A percentile compares a stretch with the other conserved stretches of the same genome.
These are phyloP conservation scores for Lycorma delicatula DNA, from an alignment of 1,140 invertebrate species.

Conservation along the genomic window DNA sequence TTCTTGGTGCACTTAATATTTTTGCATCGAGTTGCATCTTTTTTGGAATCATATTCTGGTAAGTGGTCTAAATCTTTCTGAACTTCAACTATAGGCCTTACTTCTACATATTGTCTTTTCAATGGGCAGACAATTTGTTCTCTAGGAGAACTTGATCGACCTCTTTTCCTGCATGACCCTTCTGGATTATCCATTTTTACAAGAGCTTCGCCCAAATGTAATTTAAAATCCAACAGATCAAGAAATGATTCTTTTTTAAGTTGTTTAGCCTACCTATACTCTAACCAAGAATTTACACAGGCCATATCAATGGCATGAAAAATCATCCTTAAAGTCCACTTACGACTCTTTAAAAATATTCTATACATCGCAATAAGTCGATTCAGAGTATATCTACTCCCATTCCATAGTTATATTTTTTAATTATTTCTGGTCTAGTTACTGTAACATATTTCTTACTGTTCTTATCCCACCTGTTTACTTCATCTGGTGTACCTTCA, in stretches of 20 bases:
- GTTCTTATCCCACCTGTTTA: slow-evolving; percentile 3
- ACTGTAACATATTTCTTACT: not conserved
- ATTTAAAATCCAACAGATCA: not conserved
- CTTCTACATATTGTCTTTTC: not conserved
- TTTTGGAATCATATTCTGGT: not conserved
- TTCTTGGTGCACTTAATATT: not conserved
- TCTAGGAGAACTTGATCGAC: not conserved
- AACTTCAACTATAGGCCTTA: not conserved
- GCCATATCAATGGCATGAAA: slow-evolving; percentile 11
- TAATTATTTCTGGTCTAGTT: not conserved
- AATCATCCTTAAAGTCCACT: slow-evolving; percentile 5
- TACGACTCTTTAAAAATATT: slow-evolving; percentile 11
- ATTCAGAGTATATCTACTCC: not conserved
- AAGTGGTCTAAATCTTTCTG: not conserved
- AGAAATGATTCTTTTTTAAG: not conserved
- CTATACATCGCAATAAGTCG: slow-evolving; percentile 11
- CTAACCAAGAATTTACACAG: not conserved
- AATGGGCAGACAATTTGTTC: not conserved
- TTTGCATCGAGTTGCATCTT: not conserved
- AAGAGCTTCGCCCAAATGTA: not conserved
- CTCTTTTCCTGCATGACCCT: not conserved
- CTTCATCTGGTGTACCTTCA: slow-evolving; percentile 3
- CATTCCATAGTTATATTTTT: not conserved
- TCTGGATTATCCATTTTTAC: not conserved
- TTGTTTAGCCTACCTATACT: not conserved